These are phyloP conservation scores for Thereva nobilitata DNA, from an alignment of 2,888 invertebrate species.

Conservation along the genomic window DNA sequence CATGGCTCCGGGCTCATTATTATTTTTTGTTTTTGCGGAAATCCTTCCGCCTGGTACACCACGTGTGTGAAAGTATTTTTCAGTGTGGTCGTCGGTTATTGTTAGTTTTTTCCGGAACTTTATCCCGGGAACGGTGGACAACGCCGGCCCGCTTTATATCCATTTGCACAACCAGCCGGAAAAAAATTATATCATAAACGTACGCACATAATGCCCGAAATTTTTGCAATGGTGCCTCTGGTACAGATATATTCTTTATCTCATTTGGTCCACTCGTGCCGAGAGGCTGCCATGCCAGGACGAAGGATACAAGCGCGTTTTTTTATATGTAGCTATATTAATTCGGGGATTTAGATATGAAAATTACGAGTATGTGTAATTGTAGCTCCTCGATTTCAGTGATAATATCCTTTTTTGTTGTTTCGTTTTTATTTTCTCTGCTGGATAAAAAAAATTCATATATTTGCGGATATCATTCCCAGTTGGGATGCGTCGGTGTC, in stretches of 20 bases:
- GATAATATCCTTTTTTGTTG: slow-evolving; percentile 7
- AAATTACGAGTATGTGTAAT: slow-evolving; percentile 30
- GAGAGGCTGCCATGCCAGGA: slow-evolving; percentile 13
- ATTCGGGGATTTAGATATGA: slow-evolving; percentile 6
- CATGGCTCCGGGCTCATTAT: slow-evolving; percentile 7
- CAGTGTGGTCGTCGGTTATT: slow-evolving; percentile 41
- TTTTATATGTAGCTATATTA: not conserved
- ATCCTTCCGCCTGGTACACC: slow-evolving; percentile 31
- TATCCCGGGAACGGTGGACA: slow-evolving; percentile 26
- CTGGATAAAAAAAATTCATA: slow-evolving; percentile 17
- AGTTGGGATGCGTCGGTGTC: slow-evolving; percentile 37
- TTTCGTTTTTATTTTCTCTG: no score
- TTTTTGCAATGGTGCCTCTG: not conserved
- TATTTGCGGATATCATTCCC: slow-evolving; percentile 40
- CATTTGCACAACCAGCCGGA: slow-evolving; percentile 36
- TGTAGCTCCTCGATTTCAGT: slow-evolving; percentile 27
- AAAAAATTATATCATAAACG: slow-evolving; percentile 31
- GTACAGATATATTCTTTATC: slow-evolving; percentile 30
- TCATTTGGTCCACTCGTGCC: slow-evolving; percentile 30
- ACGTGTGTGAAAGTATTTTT: slow-evolving; percentile 36
- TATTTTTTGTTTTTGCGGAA: slow-evolving; percentile 9
- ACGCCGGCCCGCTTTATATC: slow-evolving; percentile 11
- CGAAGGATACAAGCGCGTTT: not conserved
- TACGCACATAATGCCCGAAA: slow-evolving; percentile 15
- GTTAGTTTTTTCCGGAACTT: slow-evolving; percentile 40